phyloP scores from a whole-genome alignment of 2,113 vertebrate genomes.

The Salvelinus sp. region DNA sequence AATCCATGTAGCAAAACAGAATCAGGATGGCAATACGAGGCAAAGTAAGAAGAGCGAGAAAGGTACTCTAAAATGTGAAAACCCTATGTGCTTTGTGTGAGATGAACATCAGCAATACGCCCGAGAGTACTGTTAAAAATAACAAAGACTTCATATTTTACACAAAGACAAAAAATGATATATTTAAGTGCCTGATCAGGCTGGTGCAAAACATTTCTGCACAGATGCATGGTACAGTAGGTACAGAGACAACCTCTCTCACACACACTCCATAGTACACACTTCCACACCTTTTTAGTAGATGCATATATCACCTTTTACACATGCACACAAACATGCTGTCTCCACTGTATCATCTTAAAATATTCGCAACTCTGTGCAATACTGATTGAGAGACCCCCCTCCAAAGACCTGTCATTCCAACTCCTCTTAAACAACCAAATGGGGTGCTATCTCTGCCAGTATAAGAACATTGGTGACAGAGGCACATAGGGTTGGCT shows the following conservation, averaged over 20 bases:
- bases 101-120: not conserved
- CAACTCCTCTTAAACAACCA: conserved; percentile 11
- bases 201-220: conserved; percentile 20
- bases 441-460: not conserved
- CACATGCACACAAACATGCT: not conserved
- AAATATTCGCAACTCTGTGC: too few species aligned
- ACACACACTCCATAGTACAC: conserved; percentile 1
- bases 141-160: not conserved
- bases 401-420: conserved; percentile 10
- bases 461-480: conserved; percentile 32
- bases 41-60: not conserved
- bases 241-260: not conserved
- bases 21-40: not conserved
- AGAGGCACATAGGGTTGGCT: conserved; percentile 36
- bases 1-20: too few species aligned
- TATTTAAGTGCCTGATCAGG: conserved; percentile 51
- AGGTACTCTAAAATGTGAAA: not conserved
- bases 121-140: not conserved
- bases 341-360: too few species aligned
- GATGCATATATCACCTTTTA: not conserved
- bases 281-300: not conserved
- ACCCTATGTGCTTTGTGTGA: not conserved
- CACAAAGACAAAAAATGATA: conserved; percentile 3
- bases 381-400: too few species aligned
- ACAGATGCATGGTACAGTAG: conserved; percentile 19